A percentile compares a stretch with the other conserved stretches of the same genome.
Evolutionary conservation across 2,888 invertebrate genomes (phyloP).

Genomic region (Laspeyria flexula): DNA sequence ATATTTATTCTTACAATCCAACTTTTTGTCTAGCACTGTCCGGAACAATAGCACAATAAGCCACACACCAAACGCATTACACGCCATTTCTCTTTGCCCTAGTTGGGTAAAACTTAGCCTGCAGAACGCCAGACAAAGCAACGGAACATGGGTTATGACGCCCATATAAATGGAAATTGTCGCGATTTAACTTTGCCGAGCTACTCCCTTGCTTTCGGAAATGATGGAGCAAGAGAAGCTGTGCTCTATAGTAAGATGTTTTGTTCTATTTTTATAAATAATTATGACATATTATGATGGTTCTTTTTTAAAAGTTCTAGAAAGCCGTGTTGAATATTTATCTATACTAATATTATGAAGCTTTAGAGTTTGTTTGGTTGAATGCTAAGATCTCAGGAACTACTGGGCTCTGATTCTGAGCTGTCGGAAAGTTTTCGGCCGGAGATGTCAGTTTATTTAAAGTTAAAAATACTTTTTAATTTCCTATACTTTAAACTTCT

Average conservation of each 20-base stretch:
- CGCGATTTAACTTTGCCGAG: slow-evolving; percentile 68
- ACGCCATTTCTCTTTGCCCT: slow-evolving; percentile 33
- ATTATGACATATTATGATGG: background rate
- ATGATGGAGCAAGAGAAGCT: slow-evolving; percentile 50
- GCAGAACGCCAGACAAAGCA: slow-evolving; percentile 61
- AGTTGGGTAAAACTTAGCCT: slow-evolving; percentile 34
- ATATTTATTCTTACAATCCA: background rate
- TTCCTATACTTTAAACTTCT: no score
- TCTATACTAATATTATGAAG: no score
- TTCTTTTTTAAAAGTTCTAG: no score
- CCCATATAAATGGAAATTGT: slow-evolving; percentile 80
- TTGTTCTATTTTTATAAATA: no score
- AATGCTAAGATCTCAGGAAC: no score
- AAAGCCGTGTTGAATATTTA: no score
- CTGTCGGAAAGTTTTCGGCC: no score
- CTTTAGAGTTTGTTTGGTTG: no score
- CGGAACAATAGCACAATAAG: slow-evolving; percentile 11
- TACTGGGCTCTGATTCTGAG: no score
- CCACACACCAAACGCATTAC: slow-evolving; percentile 33
- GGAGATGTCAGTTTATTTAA: no score
- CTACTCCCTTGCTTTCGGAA: slow-evolving; percentile 63
- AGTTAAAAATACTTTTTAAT: no score
- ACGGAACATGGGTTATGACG: slow-evolving; percentile 68
- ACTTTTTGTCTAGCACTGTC: background rate
- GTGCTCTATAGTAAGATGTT: slow-evolving; percentile 17